Evolutionary conservation across 2,113 vertebrate genomes (phyloP).

Genomic region (Tychaedon coryphoeus): DNA sequence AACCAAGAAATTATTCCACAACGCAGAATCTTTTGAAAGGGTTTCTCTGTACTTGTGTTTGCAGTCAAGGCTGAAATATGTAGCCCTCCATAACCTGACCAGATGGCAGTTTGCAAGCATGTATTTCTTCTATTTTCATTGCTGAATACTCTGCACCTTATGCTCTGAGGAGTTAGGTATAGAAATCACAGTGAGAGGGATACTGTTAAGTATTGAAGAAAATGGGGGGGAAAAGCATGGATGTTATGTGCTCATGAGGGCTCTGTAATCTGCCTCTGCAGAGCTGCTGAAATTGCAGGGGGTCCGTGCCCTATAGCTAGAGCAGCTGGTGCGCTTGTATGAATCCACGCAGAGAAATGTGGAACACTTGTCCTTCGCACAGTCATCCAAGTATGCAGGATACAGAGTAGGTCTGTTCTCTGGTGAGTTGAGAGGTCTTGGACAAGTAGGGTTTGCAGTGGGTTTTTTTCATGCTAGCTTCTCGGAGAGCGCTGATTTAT

Average conservation of each 20-base stretch:
- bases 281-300: constrained; percentile 62
- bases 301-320: constrained; percentile 63
- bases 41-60: constrained; percentile 23
- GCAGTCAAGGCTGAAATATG: constrained; percentile 62
- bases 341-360: constrained; percentile 63
- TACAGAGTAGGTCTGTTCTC: constrained; percentile 64
- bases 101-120: constrained; percentile 61
- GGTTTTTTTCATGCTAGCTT: constrained; percentile 11
- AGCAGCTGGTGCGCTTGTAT: constrained; percentile 62
- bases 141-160: constrained; percentile 56
- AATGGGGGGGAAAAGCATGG: background rate
- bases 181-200: constrained; percentile 36
- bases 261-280: constrained; percentile 52
- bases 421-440: constrained; percentile 63
- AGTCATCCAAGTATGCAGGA: constrained; percentile 64
- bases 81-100: constrained; percentile 62
- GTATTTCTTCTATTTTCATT: constrained; percentile 60
- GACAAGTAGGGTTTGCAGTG: constrained; percentile 44
- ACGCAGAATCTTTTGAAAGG: constrained; percentile 16
- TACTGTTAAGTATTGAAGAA: constrained; percentile 21
- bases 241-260: constrained; percentile 35
- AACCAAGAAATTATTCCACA: constrained; percentile 1
- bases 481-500: background rate
- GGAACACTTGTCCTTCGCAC: constrained; percentile 63
- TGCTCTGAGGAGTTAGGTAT: constrained; percentile 54